Conservation (phyloP, 2,113 vertebrate genomes). For the Pelecanus crispus region DNA sequence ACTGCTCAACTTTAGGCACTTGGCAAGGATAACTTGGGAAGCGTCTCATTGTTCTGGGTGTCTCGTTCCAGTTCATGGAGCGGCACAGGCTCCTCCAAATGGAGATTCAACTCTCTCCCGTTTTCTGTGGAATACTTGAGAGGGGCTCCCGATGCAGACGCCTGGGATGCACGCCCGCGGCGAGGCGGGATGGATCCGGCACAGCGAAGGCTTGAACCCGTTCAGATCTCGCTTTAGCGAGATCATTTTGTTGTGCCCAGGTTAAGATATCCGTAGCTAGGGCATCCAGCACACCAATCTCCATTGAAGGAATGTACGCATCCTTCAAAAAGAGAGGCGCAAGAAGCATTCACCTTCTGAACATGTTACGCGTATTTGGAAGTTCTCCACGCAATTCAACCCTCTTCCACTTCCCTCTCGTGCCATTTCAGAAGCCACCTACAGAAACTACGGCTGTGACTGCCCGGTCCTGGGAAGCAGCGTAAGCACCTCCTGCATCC, state of each 20-base stretch:
- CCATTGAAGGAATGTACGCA: fast-evolving
- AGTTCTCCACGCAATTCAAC: background rate
- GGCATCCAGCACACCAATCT: background rate
- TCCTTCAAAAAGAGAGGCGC: background rate
- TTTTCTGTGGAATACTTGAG: fast-evolving
- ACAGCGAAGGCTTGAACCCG: fast-evolving
- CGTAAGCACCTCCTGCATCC: fast-evolving
- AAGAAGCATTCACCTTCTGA: background rate
- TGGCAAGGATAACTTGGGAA: background rate
- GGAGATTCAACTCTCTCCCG: background rate
- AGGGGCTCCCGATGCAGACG: background rate
- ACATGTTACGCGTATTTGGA: background rate
- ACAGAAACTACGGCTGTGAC: too few species aligned
- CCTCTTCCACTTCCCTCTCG: background rate
- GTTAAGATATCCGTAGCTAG: background rate
- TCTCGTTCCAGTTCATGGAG: background rate
- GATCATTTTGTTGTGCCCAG: background rate
- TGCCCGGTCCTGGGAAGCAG: background rate
- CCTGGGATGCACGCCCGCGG: background rate
- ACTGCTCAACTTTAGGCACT: fast-evolving
- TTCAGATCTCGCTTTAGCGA: too few species aligned
- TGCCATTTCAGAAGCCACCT: background rate
- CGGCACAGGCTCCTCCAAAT: background rate
- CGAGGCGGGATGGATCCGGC: fast-evolving
- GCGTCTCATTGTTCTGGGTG: background rate